These are phyloP conservation scores for Brachyrhaphis roseni DNA, from an alignment of 2,797 vertebrate genomes.

Conservation along the genomic window DNA sequence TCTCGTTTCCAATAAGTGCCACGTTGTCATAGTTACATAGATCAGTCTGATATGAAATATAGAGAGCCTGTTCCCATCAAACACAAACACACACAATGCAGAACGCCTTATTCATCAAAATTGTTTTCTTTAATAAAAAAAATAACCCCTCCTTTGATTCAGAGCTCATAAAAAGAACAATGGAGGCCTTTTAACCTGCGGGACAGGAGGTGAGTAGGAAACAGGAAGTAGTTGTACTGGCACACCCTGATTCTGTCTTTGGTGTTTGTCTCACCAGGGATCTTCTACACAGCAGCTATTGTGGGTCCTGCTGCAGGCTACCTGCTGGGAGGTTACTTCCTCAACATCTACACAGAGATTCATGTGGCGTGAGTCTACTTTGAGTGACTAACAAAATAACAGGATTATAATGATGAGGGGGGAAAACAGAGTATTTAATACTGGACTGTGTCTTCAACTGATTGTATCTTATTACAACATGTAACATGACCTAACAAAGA, in stretches of 20 bases:
- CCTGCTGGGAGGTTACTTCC: constrained; percentile 93
- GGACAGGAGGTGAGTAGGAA: constrained; percentile 37
- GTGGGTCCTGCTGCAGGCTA: constrained; percentile 95
- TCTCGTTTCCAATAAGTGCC: not conserved
- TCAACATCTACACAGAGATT: constrained; percentile 91
- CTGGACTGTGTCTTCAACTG: not conserved
- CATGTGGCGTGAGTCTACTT: constrained; percentile 84
- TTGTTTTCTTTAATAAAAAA: constrained; percentile 21
- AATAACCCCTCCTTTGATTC: constrained; percentile 2
- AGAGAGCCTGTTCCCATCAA: constrained; percentile 1
- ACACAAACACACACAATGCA: constrained; percentile 4
- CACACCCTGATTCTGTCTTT: constrained; percentile 40
- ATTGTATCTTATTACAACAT: not conserved
- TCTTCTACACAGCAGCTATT: constrained; percentile 96
- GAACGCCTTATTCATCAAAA: not conserved
- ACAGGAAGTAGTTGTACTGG: constrained; percentile 53
- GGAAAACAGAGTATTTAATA: not conserved
- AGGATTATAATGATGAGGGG: not conserved
- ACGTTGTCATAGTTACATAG: not conserved
- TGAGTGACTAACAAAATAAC: not conserved
- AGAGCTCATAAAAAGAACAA: constrained; percentile 48
- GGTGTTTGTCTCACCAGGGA: constrained; percentile 74
- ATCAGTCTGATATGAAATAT: not conserved
- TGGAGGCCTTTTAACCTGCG: constrained; percentile 43
- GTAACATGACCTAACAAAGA: not conserved